phyloP scores from a whole-genome alignment of 2,113 vertebrate species.

The Geococcyx californianus region DNA sequence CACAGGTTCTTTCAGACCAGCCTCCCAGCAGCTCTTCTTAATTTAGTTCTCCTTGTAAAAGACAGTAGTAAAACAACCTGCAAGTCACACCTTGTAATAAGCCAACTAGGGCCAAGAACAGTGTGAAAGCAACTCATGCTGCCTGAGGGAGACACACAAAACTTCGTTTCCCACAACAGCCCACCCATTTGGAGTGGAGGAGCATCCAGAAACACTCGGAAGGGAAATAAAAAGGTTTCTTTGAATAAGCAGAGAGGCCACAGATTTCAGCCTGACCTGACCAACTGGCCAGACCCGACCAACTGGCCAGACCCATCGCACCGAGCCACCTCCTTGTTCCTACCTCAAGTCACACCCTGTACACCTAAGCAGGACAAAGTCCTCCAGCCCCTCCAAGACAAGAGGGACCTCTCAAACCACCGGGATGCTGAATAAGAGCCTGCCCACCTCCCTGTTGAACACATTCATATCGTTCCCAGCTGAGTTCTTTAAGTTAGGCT shows the following conservation, averaged over 20 bases:
- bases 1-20: background rate
- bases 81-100: background rate
- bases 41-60: background rate
- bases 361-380: background rate
- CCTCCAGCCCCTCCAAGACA: background rate
- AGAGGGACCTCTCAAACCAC: background rate
- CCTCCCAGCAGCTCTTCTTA: background rate
- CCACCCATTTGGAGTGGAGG: rapidly evolving
- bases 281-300: background rate
- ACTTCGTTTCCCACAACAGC: background rate
- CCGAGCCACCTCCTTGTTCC: background rate
- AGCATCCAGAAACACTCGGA: background rate
- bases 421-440: background rate
- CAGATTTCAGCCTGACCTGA: background rate
- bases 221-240: background rate
- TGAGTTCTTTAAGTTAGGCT: background rate
- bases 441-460: background rate
- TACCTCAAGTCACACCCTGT: rapidly evolving
- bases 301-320: background rate
- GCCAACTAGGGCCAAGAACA: background rate
- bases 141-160: background rate
- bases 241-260: background rate
- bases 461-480: background rate
- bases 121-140: rapidly evolving
- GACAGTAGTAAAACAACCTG: background rate